A percentile compares a stretch with the other conserved stretches of the same genome.
phyloP scores from a whole-genome alignment of 2,797 vertebrate genomes.

The Ataeniobius toweri region DNA sequence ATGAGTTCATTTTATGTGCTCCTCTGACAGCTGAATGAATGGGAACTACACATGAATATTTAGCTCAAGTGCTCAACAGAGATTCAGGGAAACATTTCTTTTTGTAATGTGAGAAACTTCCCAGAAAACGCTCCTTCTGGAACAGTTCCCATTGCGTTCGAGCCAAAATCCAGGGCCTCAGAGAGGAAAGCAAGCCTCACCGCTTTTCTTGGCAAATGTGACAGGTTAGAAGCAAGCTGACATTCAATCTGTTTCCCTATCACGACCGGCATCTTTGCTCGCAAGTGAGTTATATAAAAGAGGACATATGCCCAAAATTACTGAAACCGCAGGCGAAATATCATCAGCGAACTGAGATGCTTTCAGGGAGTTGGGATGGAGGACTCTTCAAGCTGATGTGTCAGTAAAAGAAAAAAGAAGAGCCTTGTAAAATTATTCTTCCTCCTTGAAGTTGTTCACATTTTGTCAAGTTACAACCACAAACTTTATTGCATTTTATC shows the following conservation, averaged over 20 bases:
- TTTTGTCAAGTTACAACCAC: not conserved
- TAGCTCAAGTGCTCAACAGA: constrained; percentile 34
- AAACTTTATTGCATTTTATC: not conserved
- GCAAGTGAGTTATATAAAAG: constrained; percentile 66
- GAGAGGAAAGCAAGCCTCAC: constrained; percentile 68
- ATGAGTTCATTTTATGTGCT: constrained; percentile 49
- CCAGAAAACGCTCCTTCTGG: constrained; percentile 66
- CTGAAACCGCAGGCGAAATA: constrained; percentile 75
- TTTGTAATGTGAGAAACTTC: constrained; percentile 65
- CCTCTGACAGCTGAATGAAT: constrained; percentile 28
- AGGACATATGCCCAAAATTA: constrained; percentile 77
- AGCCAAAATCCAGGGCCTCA: constrained; percentile 65
- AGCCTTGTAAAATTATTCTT: not conserved
- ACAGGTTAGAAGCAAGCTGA: constrained; percentile 73
- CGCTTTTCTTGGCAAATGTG: constrained; percentile 73
- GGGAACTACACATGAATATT: constrained; percentile 38
- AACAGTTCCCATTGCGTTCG: constrained; percentile 60
- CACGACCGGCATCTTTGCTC: constrained; percentile 71
- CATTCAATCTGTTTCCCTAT: constrained; percentile 77
- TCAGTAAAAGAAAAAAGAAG: not conserved
- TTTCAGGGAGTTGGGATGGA: constrained; percentile 69
- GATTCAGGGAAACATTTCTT: constrained; percentile 57
- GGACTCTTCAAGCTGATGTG: constrained; percentile 58
- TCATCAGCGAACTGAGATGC: constrained; percentile 69
- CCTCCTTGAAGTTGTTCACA: not conserved